Evolutionary conservation across 2,113 vertebrate genomes (phyloP).

Genomic region (Zeus faber): DNA sequence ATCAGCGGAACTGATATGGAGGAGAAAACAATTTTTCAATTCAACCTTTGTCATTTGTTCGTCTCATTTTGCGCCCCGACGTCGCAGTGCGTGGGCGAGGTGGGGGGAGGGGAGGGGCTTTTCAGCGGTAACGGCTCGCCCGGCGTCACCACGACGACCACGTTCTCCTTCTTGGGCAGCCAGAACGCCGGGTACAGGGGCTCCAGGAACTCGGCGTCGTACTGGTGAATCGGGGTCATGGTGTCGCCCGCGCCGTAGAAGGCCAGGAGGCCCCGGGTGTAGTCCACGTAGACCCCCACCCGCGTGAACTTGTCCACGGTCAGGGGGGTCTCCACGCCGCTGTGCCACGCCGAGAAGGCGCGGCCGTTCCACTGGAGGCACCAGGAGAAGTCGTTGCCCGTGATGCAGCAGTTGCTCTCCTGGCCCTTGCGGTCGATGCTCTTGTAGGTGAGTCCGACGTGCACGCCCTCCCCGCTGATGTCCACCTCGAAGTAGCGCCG

Average conservation of each 20-base stretch:
- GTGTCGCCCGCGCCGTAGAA: slow-evolving; percentile 70
- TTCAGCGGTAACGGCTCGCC: slow-evolving; percentile 51
- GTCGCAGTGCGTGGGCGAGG: slow-evolving; percentile 32
- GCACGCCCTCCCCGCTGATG: slow-evolving; percentile 70
- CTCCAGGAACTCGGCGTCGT: slow-evolving; percentile 74
- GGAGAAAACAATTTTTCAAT: not conserved
- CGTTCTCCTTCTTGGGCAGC: slow-evolving; percentile 83
- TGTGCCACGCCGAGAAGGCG: slow-evolving; percentile 82
- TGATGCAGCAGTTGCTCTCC: slow-evolving; percentile 77
- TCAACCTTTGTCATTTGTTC: not conserved
- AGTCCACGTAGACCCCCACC: slow-evolving; percentile 77
- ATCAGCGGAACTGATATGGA: too few species aligned
- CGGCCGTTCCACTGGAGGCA: slow-evolving; percentile 79
- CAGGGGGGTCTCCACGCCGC: slow-evolving; percentile 71
- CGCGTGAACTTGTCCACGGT: slow-evolving; percentile 61
- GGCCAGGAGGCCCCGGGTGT: slow-evolving; percentile 55
- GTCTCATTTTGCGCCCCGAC: not conserved
- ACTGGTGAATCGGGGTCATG: slow-evolving; percentile 74
- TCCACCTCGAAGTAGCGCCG: slow-evolving; percentile 80
- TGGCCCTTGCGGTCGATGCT: slow-evolving; percentile 75
- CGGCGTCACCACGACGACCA: slow-evolving; percentile 60
- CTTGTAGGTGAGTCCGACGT: slow-evolving; percentile 77
- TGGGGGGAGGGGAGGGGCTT: slow-evolving; percentile 56
- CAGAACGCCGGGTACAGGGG: slow-evolving; percentile 77
- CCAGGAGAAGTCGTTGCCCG: slow-evolving; percentile 80